Conservation (phyloP, 2,113 vertebrate species). For the Xiphophorus maculatus region DNA sequence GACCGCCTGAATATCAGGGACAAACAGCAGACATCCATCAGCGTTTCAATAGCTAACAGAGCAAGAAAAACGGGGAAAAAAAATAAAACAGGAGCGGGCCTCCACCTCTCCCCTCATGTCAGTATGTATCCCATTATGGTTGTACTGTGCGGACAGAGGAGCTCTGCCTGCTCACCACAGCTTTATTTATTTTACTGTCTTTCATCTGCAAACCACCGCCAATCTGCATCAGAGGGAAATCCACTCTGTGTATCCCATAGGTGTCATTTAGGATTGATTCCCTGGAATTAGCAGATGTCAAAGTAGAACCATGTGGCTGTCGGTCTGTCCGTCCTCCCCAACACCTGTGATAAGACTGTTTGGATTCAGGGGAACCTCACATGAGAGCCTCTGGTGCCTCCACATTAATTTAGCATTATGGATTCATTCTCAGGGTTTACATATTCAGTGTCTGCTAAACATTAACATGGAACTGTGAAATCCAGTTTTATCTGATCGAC, state of each 20-base stretch:
- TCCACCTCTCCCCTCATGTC: constrained; percentile 52
- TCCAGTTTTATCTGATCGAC: constrained; percentile 6
- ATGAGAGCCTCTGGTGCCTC: constrained; percentile 4
- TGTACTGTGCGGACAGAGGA: constrained; percentile 70
- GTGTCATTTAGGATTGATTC: constrained; percentile 80
- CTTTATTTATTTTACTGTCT: constrained; percentile 81
- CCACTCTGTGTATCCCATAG: constrained; percentile 73
- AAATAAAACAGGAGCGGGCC: constrained; percentile 58
- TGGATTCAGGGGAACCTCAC: constrained; percentile 21
- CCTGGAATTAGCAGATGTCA: constrained; percentile 75
- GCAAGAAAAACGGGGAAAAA: neutral
- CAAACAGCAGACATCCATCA: constrained; percentile 45
- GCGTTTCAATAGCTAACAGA: constrained; percentile 47
- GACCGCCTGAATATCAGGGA: constrained; percentile 15
- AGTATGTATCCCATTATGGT: constrained; percentile 75
- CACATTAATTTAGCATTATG: constrained; percentile 17
- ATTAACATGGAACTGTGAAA: constrained; percentile 28
- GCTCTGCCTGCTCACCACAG: constrained; percentile 67
- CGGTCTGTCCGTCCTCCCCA: constrained; percentile 52
- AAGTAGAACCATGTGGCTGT: constrained; percentile 75
- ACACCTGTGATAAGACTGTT: constrained; percentile 67
- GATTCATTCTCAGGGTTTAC: constrained; percentile 9
- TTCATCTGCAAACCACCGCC: constrained; percentile 78
- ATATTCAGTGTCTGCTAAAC: constrained; percentile 34
- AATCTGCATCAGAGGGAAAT: constrained; percentile 76